Base-by-base conservation (phyloP, 37 sponge, comb jelly and placozoan genomes). In the Crambe crambe region DNA sequence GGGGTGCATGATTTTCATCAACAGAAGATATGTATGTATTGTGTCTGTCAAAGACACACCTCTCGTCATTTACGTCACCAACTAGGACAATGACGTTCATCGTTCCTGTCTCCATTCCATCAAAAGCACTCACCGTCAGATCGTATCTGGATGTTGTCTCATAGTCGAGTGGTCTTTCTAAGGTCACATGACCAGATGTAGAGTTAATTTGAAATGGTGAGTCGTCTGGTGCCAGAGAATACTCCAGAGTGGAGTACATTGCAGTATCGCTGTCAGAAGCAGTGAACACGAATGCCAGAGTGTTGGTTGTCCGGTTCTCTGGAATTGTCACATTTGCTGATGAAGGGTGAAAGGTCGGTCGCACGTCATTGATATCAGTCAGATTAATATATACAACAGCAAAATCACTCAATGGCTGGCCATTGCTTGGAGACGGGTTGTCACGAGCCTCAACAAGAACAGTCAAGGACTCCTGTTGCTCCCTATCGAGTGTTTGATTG, bases 291-390 rank as follows among this genome's bases (percentile, higher is more conserved):
- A 81, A 40, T 8, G 56, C 38, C 0, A 61, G 23, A 2, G 36
- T 42, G n/a, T 56, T 65, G 3, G 68, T 71, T 37, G 54, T 22
- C 25, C 43, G 58, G 35, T 41, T 37, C 51, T 74, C 74, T 2
- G 42, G 2, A 26, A 81, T 68, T 2, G 1, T 36, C 17, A 77
- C 42, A 17, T 23, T 59, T 62, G 58, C 81, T 20, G 63, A 39
- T 9, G 66, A 31, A 18, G 60, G 10, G 23, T 58, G n/a, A 58
- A 93, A 81, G 15, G 37, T 25, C 25, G 94, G 90, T 0, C 66
- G 30, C 15, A 82, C 78, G 51, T 93, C 94, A 40, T 93, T 93
- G 34, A 73, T 42, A 70, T 93, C 89, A 2, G 18, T 43, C 29
- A 91, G 47, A 0, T 27, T 63, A 4, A 92, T 73, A 27, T 80